Base-by-base conservation (phyloP, 2,797 vertebrate genomes). In the Siniperca scherzeri region DNA sequence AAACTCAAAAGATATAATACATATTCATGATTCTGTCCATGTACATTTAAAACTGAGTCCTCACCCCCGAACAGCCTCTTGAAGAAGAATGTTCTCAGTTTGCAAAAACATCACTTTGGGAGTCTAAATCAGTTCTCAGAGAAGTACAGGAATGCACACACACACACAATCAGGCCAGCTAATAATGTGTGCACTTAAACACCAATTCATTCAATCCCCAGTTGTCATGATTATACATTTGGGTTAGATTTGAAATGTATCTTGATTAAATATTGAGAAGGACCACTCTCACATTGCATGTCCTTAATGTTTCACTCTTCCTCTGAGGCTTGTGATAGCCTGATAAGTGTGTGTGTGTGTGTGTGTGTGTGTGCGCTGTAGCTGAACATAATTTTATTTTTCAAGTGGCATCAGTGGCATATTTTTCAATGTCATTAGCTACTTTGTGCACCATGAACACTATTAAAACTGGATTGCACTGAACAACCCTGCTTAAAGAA, bases 201-300 rank as follows among this genome's bases (percentile, higher is more conserved):
- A 87, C 79, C 87, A 92, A 87, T 92, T 90, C 76, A 91, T 94
- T 91, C 84, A 92, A 90, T 89, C 85, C 89, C 90, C 88, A 83
- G 84, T 89, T 89, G 91, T 87, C 75, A 69, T 90, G 90, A 94
- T 94, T 92, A 91, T 89, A 92, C 91, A 95, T 94, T 92, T 93
- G 92, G 90, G 86, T 91, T 93, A 70, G 82, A 92, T 93, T 92
- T 92, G 78, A 92, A 94, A 94, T 92, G 93, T 93, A 92, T 92
- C 90, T 91, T 91, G 89, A 94, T 95, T 92, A 95, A 94, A 94
- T 95, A 95, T 95, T 95, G 87, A 94, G 86, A 56, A 92, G 90
- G 81, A 91, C 91, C 90, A 87, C 92, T 90, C 84, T 93, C 88
- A 65, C 83, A 82, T 91, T 78, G 87, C 90, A 88, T 91, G 93